Evolutionary conservation across 2,888 invertebrate species (phyloP).

Genomic region (Diaprepes abbreviatus): DNA sequence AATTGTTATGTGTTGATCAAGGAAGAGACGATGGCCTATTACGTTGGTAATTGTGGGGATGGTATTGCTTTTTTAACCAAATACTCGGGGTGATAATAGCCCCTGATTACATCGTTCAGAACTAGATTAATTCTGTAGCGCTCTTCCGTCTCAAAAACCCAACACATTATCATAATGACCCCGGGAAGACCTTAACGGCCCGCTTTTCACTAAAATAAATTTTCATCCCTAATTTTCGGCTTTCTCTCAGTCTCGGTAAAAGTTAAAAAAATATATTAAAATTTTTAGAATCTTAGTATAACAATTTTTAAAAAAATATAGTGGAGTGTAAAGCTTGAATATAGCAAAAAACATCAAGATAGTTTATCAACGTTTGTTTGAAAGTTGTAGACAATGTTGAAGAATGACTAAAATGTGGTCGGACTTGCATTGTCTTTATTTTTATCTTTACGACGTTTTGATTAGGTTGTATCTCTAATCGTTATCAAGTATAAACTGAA

Average conservation of each 20-base stretch:
- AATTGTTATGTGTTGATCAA: constrained; percentile 67
- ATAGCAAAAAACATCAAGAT: no score
- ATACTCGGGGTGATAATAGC: constrained; percentile 68
- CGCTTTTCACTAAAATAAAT: constrained; percentile 41
- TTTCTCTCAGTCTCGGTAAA: constrained; percentile 12
- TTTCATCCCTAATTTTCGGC: constrained; percentile 32
- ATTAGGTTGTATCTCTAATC: no score
- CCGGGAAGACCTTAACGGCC: constrained; percentile 35
- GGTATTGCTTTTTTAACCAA: constrained; percentile 70
- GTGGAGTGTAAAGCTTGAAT: no score
- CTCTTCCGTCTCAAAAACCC: constrained; percentile 41
- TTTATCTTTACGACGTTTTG: no score
- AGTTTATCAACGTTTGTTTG: no score
- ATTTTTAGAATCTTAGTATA: no score
- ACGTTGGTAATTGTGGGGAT: constrained; percentile 66
- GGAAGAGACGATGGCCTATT: constrained; percentile 66
- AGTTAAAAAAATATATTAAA: not conserved
- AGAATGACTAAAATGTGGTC: no score
- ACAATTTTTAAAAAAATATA: no score
- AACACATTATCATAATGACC: constrained; percentile 47
- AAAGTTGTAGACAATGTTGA: no score
- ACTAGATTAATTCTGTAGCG: constrained; percentile 65
- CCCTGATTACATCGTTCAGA: constrained; percentile 62
- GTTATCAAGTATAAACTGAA: no score
- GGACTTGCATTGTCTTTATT: no score